Conservation (phyloP, 2,797 vertebrate genomes). For the Manis crassicaudata region DNA sequence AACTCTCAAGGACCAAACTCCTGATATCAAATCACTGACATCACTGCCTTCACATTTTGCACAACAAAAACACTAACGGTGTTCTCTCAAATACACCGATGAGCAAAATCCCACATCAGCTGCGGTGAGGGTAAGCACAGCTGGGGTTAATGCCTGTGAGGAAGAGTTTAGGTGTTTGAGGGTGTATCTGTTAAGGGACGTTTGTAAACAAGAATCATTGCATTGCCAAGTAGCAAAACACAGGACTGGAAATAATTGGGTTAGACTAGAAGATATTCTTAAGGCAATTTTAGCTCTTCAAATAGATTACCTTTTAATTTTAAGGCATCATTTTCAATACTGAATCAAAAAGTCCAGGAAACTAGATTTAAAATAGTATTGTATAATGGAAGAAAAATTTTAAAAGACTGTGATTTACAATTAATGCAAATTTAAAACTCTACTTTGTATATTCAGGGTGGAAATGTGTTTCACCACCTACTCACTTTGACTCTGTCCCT, state of each 20-base stretch:
- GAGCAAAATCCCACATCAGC: background rate
- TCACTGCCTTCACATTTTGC: background rate
- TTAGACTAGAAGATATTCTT: background rate
- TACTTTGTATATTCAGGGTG: background rate
- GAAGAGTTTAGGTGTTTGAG: background rate
- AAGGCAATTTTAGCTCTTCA: background rate
- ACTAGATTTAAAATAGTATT: background rate
- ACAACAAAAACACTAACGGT: background rate
- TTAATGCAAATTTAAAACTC: background rate
- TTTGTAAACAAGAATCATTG: background rate
- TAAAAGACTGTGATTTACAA: background rate
- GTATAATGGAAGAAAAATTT: background rate
- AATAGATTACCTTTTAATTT: background rate
- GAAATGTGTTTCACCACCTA: background rate
- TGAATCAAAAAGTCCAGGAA: background rate
- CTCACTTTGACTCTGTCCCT: background rate
- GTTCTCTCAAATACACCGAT: background rate
- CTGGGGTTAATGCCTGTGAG: background rate
- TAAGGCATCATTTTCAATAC: background rate
- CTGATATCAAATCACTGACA: background rate
- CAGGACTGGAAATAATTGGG: rapidly evolving
- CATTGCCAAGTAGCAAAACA: background rate
- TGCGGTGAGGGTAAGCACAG: background rate
- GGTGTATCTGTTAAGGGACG: rapidly evolving
- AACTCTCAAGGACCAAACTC: background rate